Evolutionary conservation across 2,113 vertebrate species (phyloP), one percentile per base, ranked within the genome.

Genomic region (Suricata suricatta): DNA sequence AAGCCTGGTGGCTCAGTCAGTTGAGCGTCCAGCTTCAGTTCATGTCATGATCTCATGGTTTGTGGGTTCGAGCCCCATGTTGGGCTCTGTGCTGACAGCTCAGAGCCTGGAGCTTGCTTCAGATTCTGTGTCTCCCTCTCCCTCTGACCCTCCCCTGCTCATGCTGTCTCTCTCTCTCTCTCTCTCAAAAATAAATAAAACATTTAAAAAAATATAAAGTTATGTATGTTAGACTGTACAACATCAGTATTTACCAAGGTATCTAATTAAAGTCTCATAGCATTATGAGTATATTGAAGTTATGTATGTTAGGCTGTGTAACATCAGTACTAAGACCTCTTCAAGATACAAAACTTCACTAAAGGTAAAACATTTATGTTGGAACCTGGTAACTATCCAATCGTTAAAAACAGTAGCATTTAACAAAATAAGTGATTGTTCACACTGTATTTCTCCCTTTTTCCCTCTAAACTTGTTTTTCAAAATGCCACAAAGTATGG

Each of bases 401-500:
- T 94, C 25, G 52, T 93, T 96, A 91, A 96, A 96, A 93, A 50
- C 60, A 60, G 82, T 41, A 60, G 35, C 7, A 31, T 35, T 69
- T 80, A 87, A 79, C 47, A 93, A 97, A 87, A 83, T 91, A 33
- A 83, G 25, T 79, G 57, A 85, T 88, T 83, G n/a, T 89, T 93
- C 31, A 41, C 88, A 76, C 6, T 52, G 0, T 83, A 29, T 63
- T 90, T 93, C 50, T 97, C 21, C 27, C 16, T 7, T 68, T 88
- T 87, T 63, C 33, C 33, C 33, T 95, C 21, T 88, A 91, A 76
- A 60, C 11, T 84, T 94, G 23, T 92, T 95, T 94, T 90, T 69
- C 8, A 76, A 79, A 86, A 54, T 71, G 33, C 17, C 3, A 52
- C 72, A 89, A 38, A 82, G 86, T 44, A 4, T 84, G 25, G 38